Base-by-base conservation (phyloP, 2,888 invertebrate genomes). In the Dione vanillae region DNA sequence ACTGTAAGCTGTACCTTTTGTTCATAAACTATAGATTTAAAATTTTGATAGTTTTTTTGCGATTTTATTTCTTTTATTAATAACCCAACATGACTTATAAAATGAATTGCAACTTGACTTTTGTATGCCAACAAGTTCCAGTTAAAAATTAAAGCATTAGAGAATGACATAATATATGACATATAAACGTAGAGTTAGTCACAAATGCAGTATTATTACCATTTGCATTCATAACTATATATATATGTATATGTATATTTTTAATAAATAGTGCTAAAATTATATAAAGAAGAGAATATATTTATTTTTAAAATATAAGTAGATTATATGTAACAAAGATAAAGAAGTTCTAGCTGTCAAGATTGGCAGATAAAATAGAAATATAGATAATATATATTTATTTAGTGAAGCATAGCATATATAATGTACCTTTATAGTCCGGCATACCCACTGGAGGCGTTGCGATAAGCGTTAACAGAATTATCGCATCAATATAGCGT, bases 351-450 rank as follows among this genome's bases (percentile, higher is more conserved):
- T 1, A 37, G 37, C n/a, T 37, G 11, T 56, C 27, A 27, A 27
- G 27, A 14, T 20, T 8, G 16, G 35, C 11, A n/a, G 56, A 56
- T 37, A 11, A 40, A 56, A 56, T 16, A 56, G 37, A 49, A 59
- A 56, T 54, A 64, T 49, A 51, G 45, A 41, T 56, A 68, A 41
- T 43, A 37, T 16, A 66, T 27, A 14, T 59, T 65, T 27, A 14
- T 59, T 65, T 62, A 67, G 19, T 19, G n/a, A 72, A 73, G 72
- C 74, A 64, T 70, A 74, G 66, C 56, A 54, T 37, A 54, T 56
- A 40, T 56, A 49, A 49, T 61, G 75, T 91, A 94, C 94, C 94
- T 93, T 86, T 93, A 75, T 93, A 94, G 74, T 93, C 94, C 88
- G 94, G 85, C 92, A 91, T 93, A 86, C 94, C 94, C 79, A 93